Base-by-base conservation (phyloP, 2,113 vertebrate species). In the Lontra canadensis region DNA sequence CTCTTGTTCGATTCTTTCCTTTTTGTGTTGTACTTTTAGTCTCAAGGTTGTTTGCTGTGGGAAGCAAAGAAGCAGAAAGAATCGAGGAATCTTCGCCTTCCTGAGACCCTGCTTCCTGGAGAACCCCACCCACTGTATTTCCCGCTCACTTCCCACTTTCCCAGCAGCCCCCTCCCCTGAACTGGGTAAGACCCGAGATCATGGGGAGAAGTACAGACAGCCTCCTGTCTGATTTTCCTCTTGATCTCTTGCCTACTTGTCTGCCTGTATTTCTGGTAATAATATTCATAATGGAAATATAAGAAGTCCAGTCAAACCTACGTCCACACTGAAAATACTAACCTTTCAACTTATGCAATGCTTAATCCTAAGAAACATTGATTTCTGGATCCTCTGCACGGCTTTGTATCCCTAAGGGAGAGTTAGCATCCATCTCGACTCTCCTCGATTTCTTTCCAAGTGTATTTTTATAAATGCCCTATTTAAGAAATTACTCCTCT, bases 391-490 rank as follows among this genome's bases (percentile, higher is more conserved):
- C 42, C 36, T 85, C 3, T 59, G 61, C 10, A 20, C 21, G 61
- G 21, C 29, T 96, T 71, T 74, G 8, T 23, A 47, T 42, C 74
- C 67, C 65, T 15, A 5, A 84, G 10, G 12, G 59, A 80, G 42
- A 86, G 67, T 67, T 92, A 42, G 6, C 63, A 81, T 90, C 57
- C 26, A 5, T 95, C 80, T 96, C 52, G 20, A 61, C 52, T 91
- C 7, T 21, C 49, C 34, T 92, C 7, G 0, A 21, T 83, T 92
- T 88, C 26, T 76, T 92, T 95, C 61, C 34, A 87, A 71, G 36
- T 80, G 34, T 81, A 61, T 84, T 95, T 95, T 96, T 78, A 92
- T 92, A 95, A 95, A 76, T 55, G n/a, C 9, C 15, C 49, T 93
- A 39, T 92, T 94, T 97, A 39, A 49, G 89, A 89, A 63, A 85